phyloP scores from a whole-genome alignment of 2,113 vertebrate genomes.

The Herpetotheres cachinnans region DNA sequence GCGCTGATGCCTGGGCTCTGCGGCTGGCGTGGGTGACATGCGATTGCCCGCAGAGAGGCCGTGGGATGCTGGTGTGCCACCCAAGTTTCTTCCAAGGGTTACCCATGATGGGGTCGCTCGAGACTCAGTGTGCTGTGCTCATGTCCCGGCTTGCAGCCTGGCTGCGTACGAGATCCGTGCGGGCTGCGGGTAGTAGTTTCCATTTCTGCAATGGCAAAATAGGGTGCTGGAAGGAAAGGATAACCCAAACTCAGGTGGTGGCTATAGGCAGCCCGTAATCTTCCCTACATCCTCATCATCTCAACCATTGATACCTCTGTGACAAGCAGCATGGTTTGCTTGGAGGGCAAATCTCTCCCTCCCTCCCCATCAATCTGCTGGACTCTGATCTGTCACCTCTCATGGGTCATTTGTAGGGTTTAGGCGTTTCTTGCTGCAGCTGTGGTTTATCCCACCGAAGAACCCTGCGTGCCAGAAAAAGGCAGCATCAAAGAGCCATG shows the following conservation, averaged over 20 bases:
- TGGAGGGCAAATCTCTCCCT: neutral
- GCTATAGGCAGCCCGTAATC: accelerated
- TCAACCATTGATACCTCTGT: accelerated
- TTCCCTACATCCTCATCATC: neutral
- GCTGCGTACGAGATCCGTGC: accelerated
- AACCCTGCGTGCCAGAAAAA: neutral
- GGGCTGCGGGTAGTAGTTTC: neutral
- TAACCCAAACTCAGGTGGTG: neutral
- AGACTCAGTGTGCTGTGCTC: neutral
- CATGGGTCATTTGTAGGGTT: neutral
- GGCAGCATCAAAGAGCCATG: neutral
- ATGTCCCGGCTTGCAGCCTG: neutral
- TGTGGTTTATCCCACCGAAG: neutral
- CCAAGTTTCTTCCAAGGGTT: neutral
- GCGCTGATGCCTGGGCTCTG: neutral
- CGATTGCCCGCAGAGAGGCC: accelerated
- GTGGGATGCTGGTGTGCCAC: no score
- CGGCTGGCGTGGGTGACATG: accelerated
- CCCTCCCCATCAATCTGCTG: neutral
- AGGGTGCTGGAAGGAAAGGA: neutral
- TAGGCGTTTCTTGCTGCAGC: neutral
- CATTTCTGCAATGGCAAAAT: neutral
- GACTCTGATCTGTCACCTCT: neutral
- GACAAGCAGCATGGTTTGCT: neutral
- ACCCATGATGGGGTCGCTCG: accelerated